A percentile compares a stretch with the other conserved stretches of the same genome.
These are phyloP conservation scores for Drosophila pseudoobscura DNA, from an alignment of 1,140 invertebrate species.

Conservation along the genomic window DNA sequence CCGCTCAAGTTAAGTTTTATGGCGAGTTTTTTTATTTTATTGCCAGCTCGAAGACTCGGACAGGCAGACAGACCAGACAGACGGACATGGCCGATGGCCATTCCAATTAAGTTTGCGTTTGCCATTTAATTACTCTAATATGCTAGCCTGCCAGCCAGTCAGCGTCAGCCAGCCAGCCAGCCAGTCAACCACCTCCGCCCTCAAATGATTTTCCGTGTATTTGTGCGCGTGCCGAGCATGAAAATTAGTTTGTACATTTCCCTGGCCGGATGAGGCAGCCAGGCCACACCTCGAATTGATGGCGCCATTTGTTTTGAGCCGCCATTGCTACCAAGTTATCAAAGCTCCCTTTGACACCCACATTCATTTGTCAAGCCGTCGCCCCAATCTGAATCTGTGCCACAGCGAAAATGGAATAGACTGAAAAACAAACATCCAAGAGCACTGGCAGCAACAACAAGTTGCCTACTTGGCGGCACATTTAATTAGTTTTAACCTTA, in stretches of 20 bases:
- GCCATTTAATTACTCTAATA: conserved; percentile 82
- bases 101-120: conserved; percentile 76
- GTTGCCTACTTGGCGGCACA: conserved; percentile 43
- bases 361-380: conserved; percentile 79
- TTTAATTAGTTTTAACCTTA: conserved; percentile 76
- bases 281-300: conserved; percentile 75
- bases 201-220: conserved; percentile 39
- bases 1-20: conserved; percentile 80
- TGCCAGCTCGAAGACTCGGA: conserved; percentile 47
- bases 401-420: conserved; percentile 42
- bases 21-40: conserved; percentile 75
- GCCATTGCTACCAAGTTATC: conserved; percentile 72
- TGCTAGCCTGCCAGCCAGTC: conserved; percentile 15
- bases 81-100: conserved; percentile 14
- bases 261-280: conserved; percentile 21
- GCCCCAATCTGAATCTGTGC: conserved; percentile 61
- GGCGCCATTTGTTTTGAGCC: conserved; percentile 67
- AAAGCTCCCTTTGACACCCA: conserved; percentile 70
- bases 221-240: conserved; percentile 77
- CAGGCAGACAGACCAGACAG: background rate
- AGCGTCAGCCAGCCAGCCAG: conserved; percentile 31
- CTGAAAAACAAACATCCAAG: conserved; percentile 31
- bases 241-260: conserved; percentile 74
- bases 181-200: conserved; percentile 52
- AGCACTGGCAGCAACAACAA: conserved; percentile 4